Conservation (phyloP, 2,888 invertebrate genomes). For the Prosapia bicincta region DNA sequence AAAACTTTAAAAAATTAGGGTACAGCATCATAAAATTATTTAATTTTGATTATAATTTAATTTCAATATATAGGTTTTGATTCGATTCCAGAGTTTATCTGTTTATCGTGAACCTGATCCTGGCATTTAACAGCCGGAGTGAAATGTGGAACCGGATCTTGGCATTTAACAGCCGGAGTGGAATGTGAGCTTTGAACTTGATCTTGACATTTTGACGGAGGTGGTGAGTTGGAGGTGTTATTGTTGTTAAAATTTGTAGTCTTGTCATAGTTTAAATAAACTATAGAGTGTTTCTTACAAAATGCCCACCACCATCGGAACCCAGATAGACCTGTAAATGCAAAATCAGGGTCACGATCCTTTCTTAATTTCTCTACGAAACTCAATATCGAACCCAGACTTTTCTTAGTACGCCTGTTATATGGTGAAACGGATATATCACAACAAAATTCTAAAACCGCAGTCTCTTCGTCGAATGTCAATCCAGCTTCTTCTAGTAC, state of each 20-base stretch:
- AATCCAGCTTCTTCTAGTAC: conserved; percentile 67
- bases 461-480: conserved; percentile 57
- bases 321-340: conserved; percentile 66
- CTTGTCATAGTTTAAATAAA: conserved; percentile 57
- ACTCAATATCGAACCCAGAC: conserved; percentile 57
- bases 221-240: conserved; percentile 41
- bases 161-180: not conserved
- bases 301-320: conserved; percentile 83
- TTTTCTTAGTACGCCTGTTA: conserved; percentile 68
- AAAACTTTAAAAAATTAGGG: too few relatives aligned
- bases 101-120: not conserved
- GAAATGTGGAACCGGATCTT: not conserved
- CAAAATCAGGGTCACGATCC: conserved; percentile 59
- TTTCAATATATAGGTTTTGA: not conserved
- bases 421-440: conserved; percentile 66
- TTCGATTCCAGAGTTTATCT: not conserved
- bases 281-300: conserved; percentile 73
- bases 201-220: not conserved
- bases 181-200: not conserved
- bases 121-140: not conserved
- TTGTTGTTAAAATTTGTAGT: conserved; percentile 43
- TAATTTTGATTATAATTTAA: not conserved
- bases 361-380: conserved; percentile 64
- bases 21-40: too few relatives aligned
- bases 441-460: conserved; percentile 69